Percentiles rank a stretch among this genome's conserved stretches.
Conservation (phyloP, 1,140 invertebrate genomes). For the Macrostomum lignano region DNA sequence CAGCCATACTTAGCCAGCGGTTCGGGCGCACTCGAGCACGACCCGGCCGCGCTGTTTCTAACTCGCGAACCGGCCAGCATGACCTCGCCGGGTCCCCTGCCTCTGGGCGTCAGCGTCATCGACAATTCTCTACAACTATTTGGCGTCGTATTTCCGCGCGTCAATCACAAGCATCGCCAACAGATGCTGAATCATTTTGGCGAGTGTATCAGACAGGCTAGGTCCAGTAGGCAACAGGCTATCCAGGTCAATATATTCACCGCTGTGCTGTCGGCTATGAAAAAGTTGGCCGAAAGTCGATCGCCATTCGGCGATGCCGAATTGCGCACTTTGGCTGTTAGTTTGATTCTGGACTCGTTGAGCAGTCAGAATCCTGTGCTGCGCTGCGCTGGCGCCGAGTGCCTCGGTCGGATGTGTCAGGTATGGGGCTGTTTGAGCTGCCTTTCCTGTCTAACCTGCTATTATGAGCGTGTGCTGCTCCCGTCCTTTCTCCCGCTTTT, state of each 20-base stretch:
- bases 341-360: slow-evolving; percentile 33
- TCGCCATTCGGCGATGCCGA: slow-evolving; percentile 36
- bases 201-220: slow-evolving; percentile 67
- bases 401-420: slow-evolving; percentile 58
- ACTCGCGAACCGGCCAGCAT: neutral
- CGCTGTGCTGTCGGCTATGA: slow-evolving; percentile 37
- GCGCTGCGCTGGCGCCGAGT: slow-evolving; percentile 55
- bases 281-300: slow-evolving; percentile 54
- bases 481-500: too few relatives aligned
- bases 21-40: slow-evolving; percentile 75
- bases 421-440: slow-evolving; percentile 41
- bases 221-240: slow-evolving; percentile 62
- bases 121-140: slow-evolving; percentile 70
- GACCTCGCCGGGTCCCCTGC: slow-evolving; percentile 46
- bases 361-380: slow-evolving; percentile 53
- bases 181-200: slow-evolving; percentile 87
- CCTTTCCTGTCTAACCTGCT: neutral
- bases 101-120: slow-evolving; percentile 78
- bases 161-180: slow-evolving; percentile 68
- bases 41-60: slow-evolving; percentile 60
- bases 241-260: slow-evolving; percentile 89
- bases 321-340: neutral
- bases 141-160: slow-evolving; percentile 64
- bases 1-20: slow-evolving; percentile 67
- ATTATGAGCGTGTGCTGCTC: too few relatives aligned